These are phyloP conservation scores for Bursaphelenchus okinawaensis DNA, from an alignment of 2,888 invertebrate species.

Conservation along the genomic window DNA sequence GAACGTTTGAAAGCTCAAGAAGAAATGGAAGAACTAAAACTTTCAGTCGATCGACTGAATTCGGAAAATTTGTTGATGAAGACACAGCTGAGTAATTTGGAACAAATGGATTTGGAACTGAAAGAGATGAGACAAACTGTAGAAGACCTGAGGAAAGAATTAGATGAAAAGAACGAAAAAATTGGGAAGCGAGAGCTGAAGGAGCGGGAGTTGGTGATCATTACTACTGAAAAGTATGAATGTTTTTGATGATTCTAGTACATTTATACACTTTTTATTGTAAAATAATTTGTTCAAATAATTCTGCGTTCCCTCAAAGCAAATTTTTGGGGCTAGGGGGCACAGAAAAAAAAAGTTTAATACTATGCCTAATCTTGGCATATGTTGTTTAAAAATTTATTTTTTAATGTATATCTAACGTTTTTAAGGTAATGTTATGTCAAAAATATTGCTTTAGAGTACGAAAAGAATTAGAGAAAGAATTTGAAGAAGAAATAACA, in stretches of 20 bases:
- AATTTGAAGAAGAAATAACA: slow-evolving; percentile 24
- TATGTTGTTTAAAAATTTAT: too few species aligned
- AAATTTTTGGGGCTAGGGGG: too few species aligned
- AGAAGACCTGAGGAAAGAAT: slow-evolving; percentile 20
- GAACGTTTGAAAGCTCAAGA: slow-evolving; percentile 14
- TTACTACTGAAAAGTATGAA: slow-evolving; percentile 25
- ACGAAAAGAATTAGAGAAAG: slow-evolving; percentile 23
- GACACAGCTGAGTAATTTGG: slow-evolving; percentile 27
- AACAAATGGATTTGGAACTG: slow-evolving; percentile 27
- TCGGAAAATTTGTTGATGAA: slow-evolving; percentile 27
- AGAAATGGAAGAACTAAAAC: slow-evolving; percentile 20
- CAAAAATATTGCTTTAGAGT: slow-evolving; percentile 24
- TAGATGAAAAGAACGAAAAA: slow-evolving; percentile 28
- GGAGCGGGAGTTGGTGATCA: slow-evolving; percentile 24
- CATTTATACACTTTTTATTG: too few species aligned
- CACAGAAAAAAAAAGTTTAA: too few species aligned
- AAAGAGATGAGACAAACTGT: slow-evolving; percentile 25
- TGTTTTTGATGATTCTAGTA: too few species aligned
- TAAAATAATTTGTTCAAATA: too few species aligned
- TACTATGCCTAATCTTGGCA: too few species aligned
- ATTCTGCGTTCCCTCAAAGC: too few species aligned
- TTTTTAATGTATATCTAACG: too few species aligned
- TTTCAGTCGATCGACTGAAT: slow-evolving; percentile 20
- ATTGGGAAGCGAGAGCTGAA: slow-evolving; percentile 29
- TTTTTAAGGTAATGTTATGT: too few species aligned